A percentile compares a stretch with the other conserved stretches of the same genome.
These are phyloP conservation scores for Haliaeetus leucogaster DNA, from an alignment of 2,113 vertebrate species.

Conservation along the genomic window DNA sequence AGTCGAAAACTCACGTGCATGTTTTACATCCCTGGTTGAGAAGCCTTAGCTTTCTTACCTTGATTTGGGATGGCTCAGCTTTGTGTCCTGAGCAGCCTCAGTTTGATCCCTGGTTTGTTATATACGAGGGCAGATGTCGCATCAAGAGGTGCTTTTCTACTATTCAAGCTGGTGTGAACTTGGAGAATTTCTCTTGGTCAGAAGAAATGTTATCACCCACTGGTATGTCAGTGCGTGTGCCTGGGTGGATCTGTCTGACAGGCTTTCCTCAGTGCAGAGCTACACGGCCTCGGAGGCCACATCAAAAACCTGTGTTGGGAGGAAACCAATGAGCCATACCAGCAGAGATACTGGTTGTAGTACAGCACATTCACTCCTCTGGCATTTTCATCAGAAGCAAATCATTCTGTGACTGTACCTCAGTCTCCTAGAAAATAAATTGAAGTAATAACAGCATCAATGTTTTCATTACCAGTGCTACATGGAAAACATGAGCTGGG, in stretches of 20 bases:
- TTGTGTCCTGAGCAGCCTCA: background rate
- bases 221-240: accelerated
- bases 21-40: background rate
- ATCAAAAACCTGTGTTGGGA: background rate
- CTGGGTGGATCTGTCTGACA: background rate
- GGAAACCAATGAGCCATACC: background rate
- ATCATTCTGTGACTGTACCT: background rate
- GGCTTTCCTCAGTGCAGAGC: background rate
- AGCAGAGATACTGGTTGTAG: background rate
- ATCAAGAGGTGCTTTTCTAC: background rate
- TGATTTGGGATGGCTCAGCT: background rate
- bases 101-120: background rate
- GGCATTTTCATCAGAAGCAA: background rate
- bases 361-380: background rate
- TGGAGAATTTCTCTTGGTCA: background rate
- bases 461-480: background rate
- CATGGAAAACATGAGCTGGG: background rate
- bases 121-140: accelerated
- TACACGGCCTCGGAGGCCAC: background rate
- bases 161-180: background rate
- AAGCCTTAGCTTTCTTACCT: background rate
- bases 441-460: background rate
- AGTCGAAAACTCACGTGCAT: background rate
- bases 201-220: background rate
- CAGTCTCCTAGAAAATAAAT: background rate